These are phyloP conservation scores for Panopea generosa DNA, from an alignment of 2,888 invertebrate genomes.

Conservation along the genomic window DNA sequence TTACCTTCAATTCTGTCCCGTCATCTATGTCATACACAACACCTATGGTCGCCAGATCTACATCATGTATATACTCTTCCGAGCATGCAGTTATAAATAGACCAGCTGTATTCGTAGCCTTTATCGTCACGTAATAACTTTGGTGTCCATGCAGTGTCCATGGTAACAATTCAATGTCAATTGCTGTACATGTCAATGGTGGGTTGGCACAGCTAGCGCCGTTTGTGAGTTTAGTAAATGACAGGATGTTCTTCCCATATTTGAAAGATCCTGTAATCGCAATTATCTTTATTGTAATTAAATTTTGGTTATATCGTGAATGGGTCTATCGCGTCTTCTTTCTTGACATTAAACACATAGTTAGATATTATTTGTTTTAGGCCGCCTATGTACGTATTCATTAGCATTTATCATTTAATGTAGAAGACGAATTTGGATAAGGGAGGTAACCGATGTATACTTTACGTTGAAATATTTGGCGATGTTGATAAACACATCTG, in stretches of 20 bases:
- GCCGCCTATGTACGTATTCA: no score
- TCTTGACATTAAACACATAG: no score
- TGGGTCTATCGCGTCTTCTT: no score
- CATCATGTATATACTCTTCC: conserved; percentile 54
- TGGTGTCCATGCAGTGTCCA: conserved; percentile 60
- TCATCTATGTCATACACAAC: conserved; percentile 57
- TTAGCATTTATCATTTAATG: no score
- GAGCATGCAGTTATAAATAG: conserved; percentile 46
- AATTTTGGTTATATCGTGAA: no score
- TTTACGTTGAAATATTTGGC: no score
- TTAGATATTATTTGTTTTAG: no score
- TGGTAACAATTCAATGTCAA: conserved; percentile 22
- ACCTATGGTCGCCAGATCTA: conserved; percentile 51
- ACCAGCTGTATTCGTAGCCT: conserved; percentile 58
- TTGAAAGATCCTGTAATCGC: conserved; percentile 12
- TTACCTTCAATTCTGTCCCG: neutral
- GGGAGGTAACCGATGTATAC: no score
- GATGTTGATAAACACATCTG: no score
- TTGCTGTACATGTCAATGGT: conserved; percentile 44
- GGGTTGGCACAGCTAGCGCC: conserved; percentile 42
- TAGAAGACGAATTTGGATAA: no score
- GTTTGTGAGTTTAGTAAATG: conserved; percentile 14
- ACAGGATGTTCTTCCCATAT: conserved; percentile 14
- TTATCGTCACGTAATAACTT: conserved; percentile 58
- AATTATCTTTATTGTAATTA: no score